Conservation (phyloP, 1,140 invertebrate species). For the Zaprionus nigranus region DNA sequence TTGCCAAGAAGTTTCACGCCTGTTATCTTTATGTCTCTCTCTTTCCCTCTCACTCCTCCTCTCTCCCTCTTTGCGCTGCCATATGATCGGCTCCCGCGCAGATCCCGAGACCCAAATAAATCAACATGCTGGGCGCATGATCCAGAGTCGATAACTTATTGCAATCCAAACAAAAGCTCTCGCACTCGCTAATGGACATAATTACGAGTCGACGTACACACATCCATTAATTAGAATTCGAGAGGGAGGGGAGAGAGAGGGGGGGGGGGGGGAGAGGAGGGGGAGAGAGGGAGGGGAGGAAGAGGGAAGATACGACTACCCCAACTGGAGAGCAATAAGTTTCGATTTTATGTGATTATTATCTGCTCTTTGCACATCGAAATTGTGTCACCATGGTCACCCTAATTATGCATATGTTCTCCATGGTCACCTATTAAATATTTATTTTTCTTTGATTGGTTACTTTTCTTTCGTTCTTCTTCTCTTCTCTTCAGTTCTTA, state of each 20-base stretch:
- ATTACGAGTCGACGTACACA: constrained; percentile 21
- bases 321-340: background rate
- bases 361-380: background rate
- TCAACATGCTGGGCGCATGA: constrained; percentile 32
- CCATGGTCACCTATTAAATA: background rate
- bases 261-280: background rate
- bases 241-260: background rate
- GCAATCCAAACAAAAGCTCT: constrained; percentile 46
- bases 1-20: background rate
- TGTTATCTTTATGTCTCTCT: background rate
- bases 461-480: background rate
- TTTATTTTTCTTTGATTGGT: background rate
- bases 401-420: too few relatives aligned
- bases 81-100: constrained; percentile 5
- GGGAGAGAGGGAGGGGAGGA: too few relatives aligned
- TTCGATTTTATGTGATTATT: background rate
- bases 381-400: background rate
- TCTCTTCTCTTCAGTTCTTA: background rate
- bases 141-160: constrained; percentile 54
- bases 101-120: constrained; percentile 40
- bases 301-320: background rate
- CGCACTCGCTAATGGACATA: constrained; percentile 30
- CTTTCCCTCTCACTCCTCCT: background rate
- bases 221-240: constrained; percentile 19
- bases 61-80: background rate